Conservation (phyloP, 2,113 vertebrate species). For the Dissostichus mawsoni region DNA sequence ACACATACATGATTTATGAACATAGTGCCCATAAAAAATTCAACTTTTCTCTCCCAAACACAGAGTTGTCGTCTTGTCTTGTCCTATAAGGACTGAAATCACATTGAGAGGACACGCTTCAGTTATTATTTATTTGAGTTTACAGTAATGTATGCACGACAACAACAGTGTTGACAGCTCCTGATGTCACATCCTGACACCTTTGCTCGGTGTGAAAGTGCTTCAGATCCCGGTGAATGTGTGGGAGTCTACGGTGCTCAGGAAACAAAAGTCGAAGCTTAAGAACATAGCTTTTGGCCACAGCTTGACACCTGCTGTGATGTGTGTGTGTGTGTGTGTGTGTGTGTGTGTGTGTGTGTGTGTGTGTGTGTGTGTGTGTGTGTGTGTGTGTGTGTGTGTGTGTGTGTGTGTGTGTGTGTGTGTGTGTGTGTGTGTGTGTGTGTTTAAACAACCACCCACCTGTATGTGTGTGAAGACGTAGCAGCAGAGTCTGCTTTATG, state of each 20-base stretch:
- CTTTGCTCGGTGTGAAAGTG: slow-evolving; percentile 5
- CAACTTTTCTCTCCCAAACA: slow-evolving; percentile 20
- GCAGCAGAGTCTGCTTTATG: not conserved
- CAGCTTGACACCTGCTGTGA: slow-evolving; percentile 4
- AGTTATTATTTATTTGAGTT: slow-evolving; percentile 25
- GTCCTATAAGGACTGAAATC: slow-evolving; percentile 9
- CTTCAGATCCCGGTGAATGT: not conserved
- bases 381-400: not conserved
- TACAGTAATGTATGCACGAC: slow-evolving; percentile 6
- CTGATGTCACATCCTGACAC: slow-evolving; percentile 22
- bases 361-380: not conserved
- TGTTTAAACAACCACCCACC: slow-evolving; percentile 13
- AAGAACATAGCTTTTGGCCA: slow-evolving; percentile 24
- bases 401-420: not conserved
- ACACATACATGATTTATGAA: slow-evolving; percentile 48
- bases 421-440: slow-evolving; percentile 10
- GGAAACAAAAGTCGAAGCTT: slow-evolving; percentile 3
- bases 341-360: not conserved
- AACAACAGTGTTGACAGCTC: slow-evolving; percentile 37
- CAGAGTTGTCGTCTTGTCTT: slow-evolving; percentile 24
- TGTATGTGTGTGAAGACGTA: not conserved
- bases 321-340: slow-evolving; percentile 5
- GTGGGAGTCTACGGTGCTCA: not conserved
- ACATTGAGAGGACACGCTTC: not conserved
- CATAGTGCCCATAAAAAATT: slow-evolving; percentile 32